A percentile compares a stretch with the other conserved stretches of the same genome.
These are phyloP conservation scores for Procambarus clarkii DNA, from an alignment of 1,140 invertebrate species.

Conservation along the genomic window DNA sequence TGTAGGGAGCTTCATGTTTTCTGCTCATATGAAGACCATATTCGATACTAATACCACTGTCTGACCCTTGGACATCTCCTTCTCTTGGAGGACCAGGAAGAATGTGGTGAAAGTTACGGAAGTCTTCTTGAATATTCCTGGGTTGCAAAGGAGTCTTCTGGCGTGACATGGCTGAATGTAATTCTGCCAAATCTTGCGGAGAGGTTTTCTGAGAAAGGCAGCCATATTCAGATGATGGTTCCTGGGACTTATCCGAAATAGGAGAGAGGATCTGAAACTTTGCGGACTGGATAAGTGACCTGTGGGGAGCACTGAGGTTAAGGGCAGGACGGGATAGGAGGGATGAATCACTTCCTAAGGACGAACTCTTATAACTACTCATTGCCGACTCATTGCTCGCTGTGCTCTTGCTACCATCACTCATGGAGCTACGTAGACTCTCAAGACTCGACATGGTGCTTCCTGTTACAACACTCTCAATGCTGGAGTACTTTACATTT, in stretches of 20 bases:
- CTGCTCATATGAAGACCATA: constrained; percentile 44
- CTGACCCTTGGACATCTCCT: constrained; percentile 84
- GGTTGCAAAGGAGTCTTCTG: constrained; percentile 85
- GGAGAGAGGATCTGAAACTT: constrained; percentile 90
- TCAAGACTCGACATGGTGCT: constrained; percentile 84
- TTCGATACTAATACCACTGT: constrained; percentile 90
- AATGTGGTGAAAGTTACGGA: constrained; percentile 81
- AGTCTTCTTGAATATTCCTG: constrained; percentile 69
- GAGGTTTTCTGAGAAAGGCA: constrained; percentile 63
- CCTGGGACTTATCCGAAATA: constrained; percentile 92
- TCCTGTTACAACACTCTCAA: constrained; percentile 89
- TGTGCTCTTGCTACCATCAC: constrained; percentile 73
- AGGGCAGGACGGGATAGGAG: constrained; percentile 79
- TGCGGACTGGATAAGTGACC: constrained; percentile 76
- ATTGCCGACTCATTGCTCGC: constrained; percentile 78
- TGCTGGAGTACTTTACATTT: constrained; percentile 86
- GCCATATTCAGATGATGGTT: constrained; percentile 78
- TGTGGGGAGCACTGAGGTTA: constrained; percentile 73
- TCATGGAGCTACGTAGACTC: constrained; percentile 86
- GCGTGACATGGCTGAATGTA: constrained; percentile 82
- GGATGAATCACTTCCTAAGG: constrained; percentile 76
- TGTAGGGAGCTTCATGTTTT: constrained; percentile 79
- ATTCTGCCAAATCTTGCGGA: constrained; percentile 66
- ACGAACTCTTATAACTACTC: constrained; percentile 78
- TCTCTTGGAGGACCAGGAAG: constrained; percentile 80